Base-by-base conservation (phyloP, 1,140 invertebrate genomes). In the Drosophila sproati region DNA sequence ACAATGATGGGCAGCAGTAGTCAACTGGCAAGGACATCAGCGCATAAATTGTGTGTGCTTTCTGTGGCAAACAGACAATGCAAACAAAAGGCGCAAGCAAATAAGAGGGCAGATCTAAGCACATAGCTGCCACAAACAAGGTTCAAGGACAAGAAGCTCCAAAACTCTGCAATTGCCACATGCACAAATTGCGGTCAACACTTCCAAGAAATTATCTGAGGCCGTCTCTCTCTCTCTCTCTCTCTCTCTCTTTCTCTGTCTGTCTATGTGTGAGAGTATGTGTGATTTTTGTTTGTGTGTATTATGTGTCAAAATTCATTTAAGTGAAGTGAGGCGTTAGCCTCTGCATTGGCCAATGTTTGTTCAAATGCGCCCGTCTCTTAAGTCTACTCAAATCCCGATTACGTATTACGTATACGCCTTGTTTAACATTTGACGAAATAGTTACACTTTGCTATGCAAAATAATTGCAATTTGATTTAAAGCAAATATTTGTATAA, bases 161-260 rank as follows among this genome's bases (percentile, higher is more conserved):
- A 8, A 32, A 45, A 6, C 37, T 4, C 63, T 77, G 83, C 80
- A 71, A 60, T 71, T 80, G 69, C 77, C 85, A 87, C 83, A 87
- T 87, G 80, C 83, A 87, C 82, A 87, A 85, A 79, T 89, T 87
- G 85, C 67, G 85, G 80, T 73, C 85, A 83, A 77, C 75, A 78
- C 78, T 76, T 56, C 52, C 66, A 31, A 69, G n/a, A 69, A 37
- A 68, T 64, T 20, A 39, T 60, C 34, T 20, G 20, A 20, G 20
- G 20, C 20, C 20, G 20, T 43, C 39, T 43, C 10, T 43, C n/a
- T 43, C 3, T 31, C 50, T 20, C 50, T 60, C 34, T 43, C 39
- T 43, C 10, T 43, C n/a, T 43, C 3, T 31, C 50, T 60, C 29
- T 35, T 41, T 47, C n/a, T n/a, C 2, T 39, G 34, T 68, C 34